Percentiles rank a stretch among this genome's conserved stretches.
Evolutionary conservation across 2,113 vertebrate genomes (phyloP).

Genomic region (Lethenteron reissneri): DNA sequence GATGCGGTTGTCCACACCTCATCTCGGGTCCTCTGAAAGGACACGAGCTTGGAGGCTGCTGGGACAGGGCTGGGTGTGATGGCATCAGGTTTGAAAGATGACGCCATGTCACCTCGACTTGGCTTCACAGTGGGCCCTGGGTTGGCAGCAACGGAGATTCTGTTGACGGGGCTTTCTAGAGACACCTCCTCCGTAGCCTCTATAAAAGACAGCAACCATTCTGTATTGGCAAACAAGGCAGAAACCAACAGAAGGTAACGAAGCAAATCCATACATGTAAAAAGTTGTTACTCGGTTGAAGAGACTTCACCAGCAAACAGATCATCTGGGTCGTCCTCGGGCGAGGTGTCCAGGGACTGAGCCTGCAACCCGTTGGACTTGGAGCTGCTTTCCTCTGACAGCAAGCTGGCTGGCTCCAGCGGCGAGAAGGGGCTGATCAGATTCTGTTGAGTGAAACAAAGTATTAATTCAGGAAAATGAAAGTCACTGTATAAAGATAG

Average conservation of each 20-base stretch:
- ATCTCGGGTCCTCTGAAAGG: background rate
- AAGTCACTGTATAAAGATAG: too few relatives aligned
- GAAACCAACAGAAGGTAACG: too few relatives aligned
- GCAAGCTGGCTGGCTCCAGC: background rate
- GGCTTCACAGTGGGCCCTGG: background rate
- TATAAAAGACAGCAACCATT: background rate
- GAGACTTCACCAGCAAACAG: background rate
- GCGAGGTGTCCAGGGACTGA: background rate
- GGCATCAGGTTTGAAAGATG: background rate
- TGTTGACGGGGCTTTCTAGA: background rate
- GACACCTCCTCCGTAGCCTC: conserved; percentile 4
- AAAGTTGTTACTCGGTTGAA: background rate
- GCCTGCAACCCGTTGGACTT: background rate
- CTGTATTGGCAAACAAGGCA: too few relatives aligned
- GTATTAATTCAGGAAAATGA: too few relatives aligned
- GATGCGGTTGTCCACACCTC: background rate
- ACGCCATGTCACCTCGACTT: background rate
- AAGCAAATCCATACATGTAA: too few relatives aligned
- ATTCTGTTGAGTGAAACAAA: too few relatives aligned
- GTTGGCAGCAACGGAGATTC: background rate
- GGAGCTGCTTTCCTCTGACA: background rate
- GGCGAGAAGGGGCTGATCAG: background rate
- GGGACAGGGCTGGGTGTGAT: background rate
- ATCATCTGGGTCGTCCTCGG: background rate
- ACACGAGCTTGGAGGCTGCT: background rate